Base-by-base conservation (phyloP, 64 coral and sea anemone species). In the Catalaphyllia jardinei region DNA sequence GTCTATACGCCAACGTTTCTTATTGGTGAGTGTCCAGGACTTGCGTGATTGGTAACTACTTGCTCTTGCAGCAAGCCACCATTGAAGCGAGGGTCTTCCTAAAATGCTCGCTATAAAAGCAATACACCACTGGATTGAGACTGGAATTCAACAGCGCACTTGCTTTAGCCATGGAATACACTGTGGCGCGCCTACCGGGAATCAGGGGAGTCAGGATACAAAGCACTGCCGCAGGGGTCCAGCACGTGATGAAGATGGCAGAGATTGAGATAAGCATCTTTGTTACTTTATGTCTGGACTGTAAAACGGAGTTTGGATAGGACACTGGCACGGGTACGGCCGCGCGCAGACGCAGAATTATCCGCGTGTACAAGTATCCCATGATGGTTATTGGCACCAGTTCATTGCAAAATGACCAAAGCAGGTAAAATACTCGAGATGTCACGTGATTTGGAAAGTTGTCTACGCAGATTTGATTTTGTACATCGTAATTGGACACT, bases 71-170 rank as follows among this genome's bases (percentile, higher is more conserved):
- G 65, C 6, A 69, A 69, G 65, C 8, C 1, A 25, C 7, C n/a
- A 69, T 20, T 27, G 65, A 69, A 69, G 65, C 22, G 65, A 69
- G 2, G 29, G 29, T 69, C 65, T 11, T 69, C 24, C 65, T 25
- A 8, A 69, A 69, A 4, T 69, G 65, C 10, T 69, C n/a, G 4
- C 65, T 69, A 25, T 69, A 9, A 24, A 69, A 25, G 65, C 20
- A 29, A n/a, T 69, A 69, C 25, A 69, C 20, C 22, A 69, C 20
- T 69, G 65, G 65, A 69, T 69, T 29, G 65, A 69, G 65, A 10
- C n/a, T n/a, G 65, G 65, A 69, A 69, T 69, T 69, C 65, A 69
- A 69, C 20, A 69, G 65, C n/a, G 24, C 22, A 69, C 65, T 69
- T 10, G 65, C 65, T 69, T 69, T 29, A 10, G 65, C 65, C 24